Conservation (phyloP, 2,888 invertebrate genomes). For the Napeogenes sylphis region DNA sequence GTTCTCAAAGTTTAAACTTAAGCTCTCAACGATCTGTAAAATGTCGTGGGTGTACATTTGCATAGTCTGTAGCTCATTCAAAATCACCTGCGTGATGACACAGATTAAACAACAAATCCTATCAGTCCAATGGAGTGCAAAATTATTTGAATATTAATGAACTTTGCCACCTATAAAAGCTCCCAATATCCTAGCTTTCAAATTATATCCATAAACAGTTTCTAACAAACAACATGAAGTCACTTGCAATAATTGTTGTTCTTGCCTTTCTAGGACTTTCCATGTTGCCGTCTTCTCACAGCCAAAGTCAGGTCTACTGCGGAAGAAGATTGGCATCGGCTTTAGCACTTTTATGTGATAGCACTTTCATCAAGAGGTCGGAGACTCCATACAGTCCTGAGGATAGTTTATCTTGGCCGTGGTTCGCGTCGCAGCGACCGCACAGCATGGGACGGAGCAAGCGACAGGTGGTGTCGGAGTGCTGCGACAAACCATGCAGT, state of each 20-base stretch:
- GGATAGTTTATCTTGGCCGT: slow-evolving; percentile 29
- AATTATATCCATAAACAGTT: background rate
- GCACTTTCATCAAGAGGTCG: slow-evolving; percentile 20
- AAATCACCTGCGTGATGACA: background rate
- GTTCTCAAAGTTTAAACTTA: no score
- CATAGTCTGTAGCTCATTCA: background rate
- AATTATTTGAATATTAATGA: slow-evolving; percentile 13
- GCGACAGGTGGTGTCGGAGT: slow-evolving; percentile 40
- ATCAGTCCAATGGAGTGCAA: background rate
- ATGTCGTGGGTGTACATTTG: background rate
- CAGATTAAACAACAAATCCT: background rate
- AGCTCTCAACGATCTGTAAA: no score
- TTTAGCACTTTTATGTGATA: slow-evolving; percentile 29
- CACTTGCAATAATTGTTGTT: background rate
- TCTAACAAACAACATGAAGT: slow-evolving; percentile 7
- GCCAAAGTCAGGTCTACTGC: slow-evolving; percentile 17
- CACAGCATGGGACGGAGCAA: slow-evolving; percentile 34
- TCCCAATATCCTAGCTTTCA: background rate
- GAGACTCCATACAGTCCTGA: slow-evolving; percentile 1
- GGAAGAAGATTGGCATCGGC: slow-evolving; percentile 31
- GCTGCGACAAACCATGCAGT: slow-evolving; percentile 44
- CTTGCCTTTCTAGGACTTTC: slow-evolving; percentile 12
- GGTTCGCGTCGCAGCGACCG: slow-evolving; percentile 34
- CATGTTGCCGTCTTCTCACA: slow-evolving; percentile 7
- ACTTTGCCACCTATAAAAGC: slow-evolving; percentile 13